Percentiles rank a stretch among this genome's conserved stretches.
Evolutionary conservation across 1,140 invertebrate species (phyloP).

Genomic region (Hormaphis cornu): DNA sequence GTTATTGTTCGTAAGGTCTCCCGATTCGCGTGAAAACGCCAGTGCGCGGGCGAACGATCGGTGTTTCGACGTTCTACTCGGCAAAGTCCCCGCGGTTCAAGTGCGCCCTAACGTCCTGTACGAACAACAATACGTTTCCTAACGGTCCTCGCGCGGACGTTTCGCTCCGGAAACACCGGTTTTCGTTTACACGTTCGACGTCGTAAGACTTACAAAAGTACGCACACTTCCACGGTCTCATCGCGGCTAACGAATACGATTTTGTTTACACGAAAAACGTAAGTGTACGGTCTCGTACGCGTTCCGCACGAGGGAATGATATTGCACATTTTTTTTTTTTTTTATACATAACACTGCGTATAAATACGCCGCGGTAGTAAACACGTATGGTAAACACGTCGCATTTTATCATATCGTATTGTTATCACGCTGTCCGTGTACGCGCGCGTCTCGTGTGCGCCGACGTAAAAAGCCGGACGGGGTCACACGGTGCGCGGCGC

Average conservation of each 20-base stretch:
- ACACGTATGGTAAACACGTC: background rate
- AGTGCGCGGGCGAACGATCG: no score
- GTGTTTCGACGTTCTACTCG: no score
- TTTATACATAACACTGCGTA: no score
- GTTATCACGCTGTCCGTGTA: background rate
- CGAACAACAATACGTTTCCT: no score
- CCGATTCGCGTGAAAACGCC: no score
- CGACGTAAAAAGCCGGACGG: background rate
- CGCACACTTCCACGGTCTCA: no score
- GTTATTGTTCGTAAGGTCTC: no score
- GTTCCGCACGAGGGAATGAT: background rate
- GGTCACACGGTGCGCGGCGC: background rate
- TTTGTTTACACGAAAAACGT: constrained; percentile 18
- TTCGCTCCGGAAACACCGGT: constrained; percentile 27
- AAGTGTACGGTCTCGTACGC: background rate
- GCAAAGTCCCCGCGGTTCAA: no score
- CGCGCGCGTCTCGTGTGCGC: background rate
- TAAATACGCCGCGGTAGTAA: no score
- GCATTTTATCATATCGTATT: background rate
- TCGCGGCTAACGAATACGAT: no score
- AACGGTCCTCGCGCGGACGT: background rate
- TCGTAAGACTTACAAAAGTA: no score
- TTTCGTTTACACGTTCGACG: background rate
- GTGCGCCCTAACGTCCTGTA: no score
- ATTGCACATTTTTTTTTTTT: background rate